Evolutionary conservation across 30 jellyfish, hydroid and myxozoan genomes (phyloP), one percentile per base, ranked within the genome.

Genomic region (Mastigias papua): DNA sequence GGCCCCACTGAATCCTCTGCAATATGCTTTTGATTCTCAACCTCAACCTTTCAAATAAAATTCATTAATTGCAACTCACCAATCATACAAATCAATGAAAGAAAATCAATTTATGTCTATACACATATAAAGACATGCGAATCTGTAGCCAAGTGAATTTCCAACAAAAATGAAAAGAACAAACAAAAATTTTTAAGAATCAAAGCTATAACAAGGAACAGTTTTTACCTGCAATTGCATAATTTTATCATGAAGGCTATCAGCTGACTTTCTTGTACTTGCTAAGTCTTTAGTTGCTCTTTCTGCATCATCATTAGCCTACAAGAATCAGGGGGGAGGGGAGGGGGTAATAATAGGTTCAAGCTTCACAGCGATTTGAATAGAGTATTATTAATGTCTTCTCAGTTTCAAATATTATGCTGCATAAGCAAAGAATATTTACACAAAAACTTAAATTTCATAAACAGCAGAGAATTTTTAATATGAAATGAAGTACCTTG

Each of bases 241-340:
- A 49, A 88, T 88, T 69, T 93, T 84, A 33, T 67, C 96, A 21
- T 84, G 93, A 57, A 89, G 73, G 57, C 81, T 76, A 54, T 90
- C 97, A 13, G 96, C 91, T 1, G 96, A 73, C 63, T 87, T 91
- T 42, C 95, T 79, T 26, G 90, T 86, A 5, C 88, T 54, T 1
- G 93, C 76, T 48, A 95, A 91, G 3, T 90, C 99, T 66, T 84
- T 90, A 69, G 86, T 68, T 5, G 94, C 92, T 69, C 87, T 90
- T 42, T 80, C 92, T n/a, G 98, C 93, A 2, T 95, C 98, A 35
- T 83, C 92, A 23, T 83, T 86, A 29, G 99, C 97, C 98, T 95
- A 3, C 54, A 37, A 11, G 11, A 37, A 37, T 3, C 54, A 37
- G 54, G 11, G 11, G 11, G n/a, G n/a, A n/a, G n/a, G n/a, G n/a